Evolutionary conservation across 1,140 invertebrate genomes (phyloP), one percentile per base, ranked within the genome.

Genomic region (Papilio machaon): DNA sequence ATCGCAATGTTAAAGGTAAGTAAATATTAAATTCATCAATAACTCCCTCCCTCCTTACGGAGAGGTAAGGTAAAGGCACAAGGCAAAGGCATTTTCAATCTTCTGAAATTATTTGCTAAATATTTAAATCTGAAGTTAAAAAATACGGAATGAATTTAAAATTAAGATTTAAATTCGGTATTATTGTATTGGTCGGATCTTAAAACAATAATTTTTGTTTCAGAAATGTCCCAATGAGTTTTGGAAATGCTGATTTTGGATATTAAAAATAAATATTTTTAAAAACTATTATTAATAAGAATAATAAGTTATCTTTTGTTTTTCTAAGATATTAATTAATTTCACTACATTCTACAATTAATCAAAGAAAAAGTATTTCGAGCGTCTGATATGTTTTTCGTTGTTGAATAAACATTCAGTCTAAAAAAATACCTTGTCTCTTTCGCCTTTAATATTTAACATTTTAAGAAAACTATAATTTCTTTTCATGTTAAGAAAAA

Each of bases 1-100:
- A 94, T 94, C 49, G 91, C 93, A 79, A 91, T 94, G 89, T 77
- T 94, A 30, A 94, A 94, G 90, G 93, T 94, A 84, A 58, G 67
- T 54, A 67, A 64, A 80, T 30, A 38, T 49, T 10, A 17, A 54
- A 6, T 2, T 54, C 13, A 30, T 30, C 23, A 30, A 30, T 30
- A 30, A 30, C 23, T 30, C 23, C 23, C 23, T 30, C 23, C 23
- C 23, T 30, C 23, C 23, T 30, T 30, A 30, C 23, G 23, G 23
- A 30, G 23, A n/a, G 23, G 23, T 30, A 30, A 30, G 23, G 23
- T 30, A 30, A 30, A 30, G 23, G 23, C 23, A 30, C 23, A 30
- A 30, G 23, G 23, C 23, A 30, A 30, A 30, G 23, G 23, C 23
- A 30, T 30, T 30, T 30, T 30, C 23, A 30, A 30, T 30, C 23